Evolutionary conservation across 2,113 vertebrate genomes (phyloP).

Genomic region (Seriola rivoliana): DNA sequence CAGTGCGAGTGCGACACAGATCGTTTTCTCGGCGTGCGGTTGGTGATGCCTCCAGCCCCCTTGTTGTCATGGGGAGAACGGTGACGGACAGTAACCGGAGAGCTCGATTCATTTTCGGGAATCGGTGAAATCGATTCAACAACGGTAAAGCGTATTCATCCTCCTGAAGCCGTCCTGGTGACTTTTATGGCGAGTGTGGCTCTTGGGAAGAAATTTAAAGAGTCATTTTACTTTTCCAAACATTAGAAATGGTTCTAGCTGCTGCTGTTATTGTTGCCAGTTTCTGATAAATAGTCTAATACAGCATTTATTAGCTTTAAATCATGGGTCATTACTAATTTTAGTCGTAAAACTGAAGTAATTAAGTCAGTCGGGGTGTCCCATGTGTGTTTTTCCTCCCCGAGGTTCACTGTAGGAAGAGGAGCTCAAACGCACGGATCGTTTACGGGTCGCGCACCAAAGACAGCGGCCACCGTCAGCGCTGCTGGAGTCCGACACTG

Average conservation of each 20-base stretch:
- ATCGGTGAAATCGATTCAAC: background rate
- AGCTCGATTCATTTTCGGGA: constrained; percentile 23
- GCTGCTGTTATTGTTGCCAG: background rate
- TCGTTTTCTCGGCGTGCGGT: constrained; percentile 44
- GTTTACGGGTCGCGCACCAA: background rate
- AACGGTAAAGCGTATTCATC: background rate
- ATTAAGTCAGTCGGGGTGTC: too few relatives aligned
- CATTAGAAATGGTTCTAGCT: too few relatives aligned
- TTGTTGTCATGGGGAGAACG: constrained; percentile 78
- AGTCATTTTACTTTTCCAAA: background rate
- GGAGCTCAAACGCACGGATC: constrained; percentile 2
- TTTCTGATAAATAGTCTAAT: background rate
- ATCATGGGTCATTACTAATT: accelerated
- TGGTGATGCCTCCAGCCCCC: constrained; percentile 66
- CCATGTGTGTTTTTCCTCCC: background rate
- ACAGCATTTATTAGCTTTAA: background rate
- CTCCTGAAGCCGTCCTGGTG: background rate
- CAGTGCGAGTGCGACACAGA: constrained; percentile 13
- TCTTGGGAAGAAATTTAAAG: background rate
- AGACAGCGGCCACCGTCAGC: constrained; percentile 47
- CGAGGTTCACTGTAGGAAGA: too few relatives aligned
- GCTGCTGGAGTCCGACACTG: constrained; percentile 60
- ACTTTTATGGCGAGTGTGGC: accelerated
- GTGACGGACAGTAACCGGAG: constrained; percentile 19
- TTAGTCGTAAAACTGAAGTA: background rate